Base-by-base conservation (phyloP, 2,797 vertebrate species). In the Pachyuromys duprasi region DNA sequence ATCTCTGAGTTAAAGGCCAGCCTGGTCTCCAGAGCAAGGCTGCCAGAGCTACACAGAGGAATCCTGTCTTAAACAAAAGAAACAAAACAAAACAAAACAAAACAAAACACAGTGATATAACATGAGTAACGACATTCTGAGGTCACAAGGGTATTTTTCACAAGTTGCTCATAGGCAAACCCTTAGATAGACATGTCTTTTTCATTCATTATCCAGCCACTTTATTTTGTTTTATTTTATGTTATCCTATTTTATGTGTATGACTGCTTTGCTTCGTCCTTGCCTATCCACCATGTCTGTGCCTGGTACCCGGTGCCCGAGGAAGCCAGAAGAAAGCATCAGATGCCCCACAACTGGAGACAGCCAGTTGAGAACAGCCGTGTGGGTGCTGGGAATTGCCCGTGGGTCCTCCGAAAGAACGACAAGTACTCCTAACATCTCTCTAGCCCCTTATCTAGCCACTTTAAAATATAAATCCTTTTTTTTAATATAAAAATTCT, bases 91-190 rank as follows among this genome's bases (percentile, higher is more conserved):
- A 8, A 33, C 15, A 7, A 15, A n/a, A 17, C 33, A 31, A 49
- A 28, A 26, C 49, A 14, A 57, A 20, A 62, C 22, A 62, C 22
- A 62, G 6, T 7, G 18, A 24, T 62, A 8, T 62, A 62, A 22
- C 18, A 8, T 74, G 36, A n/a, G 0, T 81, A 72, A 74, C 65
- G 63, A 91, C 84, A 93, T 87, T 93, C 88, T 42, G 86, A 95
- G 91, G 31, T 5, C 82, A 92, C 82, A 93, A 49, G 53, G 79
- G 31, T 62, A 93, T 80, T 89, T 49, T 84, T 67, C 87, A 95
- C 69, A 72, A 31, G 33, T 55, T 36, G n/a, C 28, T 7, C 86
- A 33, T 24, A 42, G 55, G 28, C 49, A 89, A 49, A 80, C 53
- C 1, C 39, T 36, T 72, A 39, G 20, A 80, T 8, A 60, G 9